phyloP scores from a whole-genome alignment of 2,113 vertebrate species.

The Platysternon megacephalum region DNA sequence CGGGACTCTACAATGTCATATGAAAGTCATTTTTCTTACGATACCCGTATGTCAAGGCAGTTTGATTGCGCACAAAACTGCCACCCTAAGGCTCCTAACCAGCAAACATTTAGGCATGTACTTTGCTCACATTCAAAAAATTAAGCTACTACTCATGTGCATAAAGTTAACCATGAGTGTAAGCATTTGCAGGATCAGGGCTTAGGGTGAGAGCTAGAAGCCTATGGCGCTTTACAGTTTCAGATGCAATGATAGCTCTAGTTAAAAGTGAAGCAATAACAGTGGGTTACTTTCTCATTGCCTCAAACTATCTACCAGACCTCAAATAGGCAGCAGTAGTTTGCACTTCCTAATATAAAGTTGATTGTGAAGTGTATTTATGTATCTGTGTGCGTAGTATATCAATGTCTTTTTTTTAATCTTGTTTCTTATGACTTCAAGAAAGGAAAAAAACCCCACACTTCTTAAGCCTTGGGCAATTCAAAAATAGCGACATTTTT shows the following conservation, averaged over 20 bases:
- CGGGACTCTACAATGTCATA: neutral
- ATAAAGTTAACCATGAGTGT: neutral
- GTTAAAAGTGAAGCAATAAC: conserved; percentile 57
- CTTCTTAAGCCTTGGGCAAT: neutral
- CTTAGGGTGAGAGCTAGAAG: neutral
- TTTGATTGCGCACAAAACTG: neutral
- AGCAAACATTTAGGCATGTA: neutral
- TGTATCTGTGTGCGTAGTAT: neutral
- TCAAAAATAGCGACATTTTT: neutral
- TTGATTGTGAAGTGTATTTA: neutral
- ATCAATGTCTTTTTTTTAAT: neutral
- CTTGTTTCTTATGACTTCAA: neutral
- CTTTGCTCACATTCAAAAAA: neutral
- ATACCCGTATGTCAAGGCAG: neutral
- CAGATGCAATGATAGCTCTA: neutral
- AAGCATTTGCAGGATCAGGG: neutral
- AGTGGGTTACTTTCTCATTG: conserved; percentile 53
- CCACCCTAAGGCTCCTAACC: neutral
- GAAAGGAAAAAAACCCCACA: neutral
- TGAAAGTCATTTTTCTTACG: neutral
- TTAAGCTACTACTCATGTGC: neutral
- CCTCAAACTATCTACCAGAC: conserved; percentile 42
- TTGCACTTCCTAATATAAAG: conserved; percentile 54
- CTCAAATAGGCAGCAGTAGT: neutral
- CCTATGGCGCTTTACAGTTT: conserved; percentile 2